Conservation (phyloP, 2,797 vertebrate genomes). For the Spea hammondii region DNA sequence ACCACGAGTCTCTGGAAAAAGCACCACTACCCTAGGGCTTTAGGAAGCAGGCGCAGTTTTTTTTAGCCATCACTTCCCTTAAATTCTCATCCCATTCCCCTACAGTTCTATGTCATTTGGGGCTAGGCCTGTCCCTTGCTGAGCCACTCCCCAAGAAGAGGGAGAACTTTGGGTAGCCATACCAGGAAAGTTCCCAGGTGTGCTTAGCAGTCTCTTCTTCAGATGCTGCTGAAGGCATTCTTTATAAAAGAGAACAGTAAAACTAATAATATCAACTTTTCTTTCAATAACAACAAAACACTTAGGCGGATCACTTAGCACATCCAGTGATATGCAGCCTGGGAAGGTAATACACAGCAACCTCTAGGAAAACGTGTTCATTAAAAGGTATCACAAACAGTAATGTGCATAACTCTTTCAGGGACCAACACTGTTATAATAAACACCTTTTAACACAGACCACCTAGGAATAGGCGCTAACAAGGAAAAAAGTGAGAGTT, state of each 20-base stretch:
- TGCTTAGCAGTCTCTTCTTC: no score
- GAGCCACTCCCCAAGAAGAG: no score
- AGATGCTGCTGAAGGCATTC: no score
- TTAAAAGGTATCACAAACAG: neutral
- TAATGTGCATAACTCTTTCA: neutral
- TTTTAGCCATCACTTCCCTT: no score
- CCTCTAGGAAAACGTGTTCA: neutral
- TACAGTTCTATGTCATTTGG: no score
- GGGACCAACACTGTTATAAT: neutral
- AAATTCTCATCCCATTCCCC: no score
- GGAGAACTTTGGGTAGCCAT: no score
- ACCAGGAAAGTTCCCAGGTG: no score
- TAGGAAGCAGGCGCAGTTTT: no score
- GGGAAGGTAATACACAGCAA: neutral
- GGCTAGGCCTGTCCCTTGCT: no score
- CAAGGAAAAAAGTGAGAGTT: neutral
- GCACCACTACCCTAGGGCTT: no score
- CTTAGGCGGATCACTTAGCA: neutral
- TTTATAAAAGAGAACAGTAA: neutral
- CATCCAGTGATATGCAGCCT: neutral
- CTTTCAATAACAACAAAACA: neutral
- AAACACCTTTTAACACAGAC: slow-evolving; percentile 19
- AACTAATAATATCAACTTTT: neutral
- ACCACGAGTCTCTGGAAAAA: no score
- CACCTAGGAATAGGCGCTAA: slow-evolving; percentile 23